These are phyloP conservation scores for Morone saxatilis DNA, from an alignment of 2,113 vertebrate genomes.

Conservation along the genomic window DNA sequence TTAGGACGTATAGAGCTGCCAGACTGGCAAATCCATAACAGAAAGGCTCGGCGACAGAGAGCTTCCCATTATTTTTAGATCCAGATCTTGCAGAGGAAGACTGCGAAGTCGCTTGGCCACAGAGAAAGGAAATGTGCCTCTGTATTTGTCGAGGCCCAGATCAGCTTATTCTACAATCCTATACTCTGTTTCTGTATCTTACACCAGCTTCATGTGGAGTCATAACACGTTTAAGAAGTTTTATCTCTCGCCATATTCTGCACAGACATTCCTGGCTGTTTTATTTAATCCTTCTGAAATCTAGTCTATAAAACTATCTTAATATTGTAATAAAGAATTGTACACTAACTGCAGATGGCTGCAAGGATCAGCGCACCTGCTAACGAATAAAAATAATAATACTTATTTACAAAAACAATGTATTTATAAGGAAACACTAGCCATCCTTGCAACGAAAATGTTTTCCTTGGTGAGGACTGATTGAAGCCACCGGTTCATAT, in stretches of 20 bases:
- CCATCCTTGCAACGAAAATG: not conserved
- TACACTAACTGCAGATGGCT: conserved; percentile 78
- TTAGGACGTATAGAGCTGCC: not conserved
- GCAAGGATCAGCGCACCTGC: conserved; percentile 11
- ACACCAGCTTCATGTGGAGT: not conserved
- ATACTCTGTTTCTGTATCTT: not conserved
- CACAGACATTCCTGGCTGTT: not conserved
- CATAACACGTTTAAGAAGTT: not conserved
- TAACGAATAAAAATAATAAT: not conserved
- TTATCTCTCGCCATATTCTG: not conserved
- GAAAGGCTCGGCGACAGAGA: not conserved
- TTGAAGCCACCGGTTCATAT: not conserved
- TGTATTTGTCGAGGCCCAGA: not conserved
- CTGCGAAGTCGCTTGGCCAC: no score
- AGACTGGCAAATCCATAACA: not conserved
- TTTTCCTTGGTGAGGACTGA: not conserved
- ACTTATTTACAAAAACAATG: not conserved
- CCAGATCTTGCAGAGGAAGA: not conserved
- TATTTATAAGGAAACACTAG: no score
- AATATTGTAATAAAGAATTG: not conserved
- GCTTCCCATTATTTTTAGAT: conserved; percentile 12
- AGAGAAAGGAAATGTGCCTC: not conserved
- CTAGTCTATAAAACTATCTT: not conserved
- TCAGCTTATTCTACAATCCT: not conserved
- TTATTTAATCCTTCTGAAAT: not conserved